Base-by-base conservation (phyloP, 2,888 invertebrate species). In the Drosophila antonietae region DNA sequence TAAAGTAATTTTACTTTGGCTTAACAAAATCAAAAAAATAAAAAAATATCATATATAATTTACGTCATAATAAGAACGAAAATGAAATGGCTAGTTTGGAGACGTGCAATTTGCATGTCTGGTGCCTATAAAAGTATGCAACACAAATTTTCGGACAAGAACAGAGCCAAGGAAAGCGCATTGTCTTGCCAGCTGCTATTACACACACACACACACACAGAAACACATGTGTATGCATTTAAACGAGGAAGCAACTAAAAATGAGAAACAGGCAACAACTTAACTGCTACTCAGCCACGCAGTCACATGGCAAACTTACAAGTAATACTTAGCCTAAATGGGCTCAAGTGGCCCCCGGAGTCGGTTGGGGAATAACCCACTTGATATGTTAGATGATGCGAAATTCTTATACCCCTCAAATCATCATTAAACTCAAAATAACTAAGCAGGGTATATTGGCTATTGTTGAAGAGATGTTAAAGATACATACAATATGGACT, bases 261-360 rank as follows among this genome's bases (percentile, higher is more conserved):
- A 35, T 31, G 28, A 52, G 43, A 52, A 60, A 58, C 49, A 35
- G 14, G 63, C 43, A 43, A 33, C 57, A 76, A 73, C 72, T 71
- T 69, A 83, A 77, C 83, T 78, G 80, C 86, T 65, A 83, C 78
- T 83, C 77, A 71, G 74, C 74, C 84, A 78, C 71, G 83, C 89
- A 84, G 89, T 81, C 89, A 84, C 81, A 84, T 83, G 88, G 83
- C 83, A 83, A 89, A 83, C 85, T 89, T 83, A 89, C 83, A 83
- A 83, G 83, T 83, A 89, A 83, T 89, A 83, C 83, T 89, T 87
- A 83, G 76, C 82, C 70, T 89, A 84, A 84, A 89, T 89, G 84
- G 88, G 84, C 80, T 74, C 84, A 84, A 84, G 84, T 89, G 81
- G 78, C 18, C 10, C 18, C 18, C 46, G 55, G 55, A 72, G 73